These are phyloP conservation scores for Physocephala rufipes DNA, from an alignment of 2,888 invertebrate species.

Conservation along the genomic window DNA sequence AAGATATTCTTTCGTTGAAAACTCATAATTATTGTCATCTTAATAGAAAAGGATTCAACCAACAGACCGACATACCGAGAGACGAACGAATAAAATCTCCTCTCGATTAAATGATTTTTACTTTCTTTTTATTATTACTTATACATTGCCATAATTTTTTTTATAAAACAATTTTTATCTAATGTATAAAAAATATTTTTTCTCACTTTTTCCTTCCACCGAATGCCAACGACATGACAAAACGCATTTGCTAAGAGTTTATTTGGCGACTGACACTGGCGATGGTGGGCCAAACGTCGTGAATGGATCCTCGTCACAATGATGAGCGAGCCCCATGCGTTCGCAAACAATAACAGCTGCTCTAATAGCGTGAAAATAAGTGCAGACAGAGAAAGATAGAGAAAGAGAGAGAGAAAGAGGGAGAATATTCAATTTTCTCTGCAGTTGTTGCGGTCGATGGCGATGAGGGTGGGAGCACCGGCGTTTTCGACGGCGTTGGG, in stretches of 20 bases:
- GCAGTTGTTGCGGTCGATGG: too few species aligned
- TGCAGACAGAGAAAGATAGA: too few species aligned
- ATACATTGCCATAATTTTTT: not conserved
- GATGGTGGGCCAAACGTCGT: slow-evolving; percentile 8
- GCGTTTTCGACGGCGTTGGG: too few species aligned
- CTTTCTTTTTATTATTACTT: too few species aligned
- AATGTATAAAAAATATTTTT: not conserved
- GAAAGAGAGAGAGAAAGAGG: too few species aligned
- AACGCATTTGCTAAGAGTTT: slow-evolving; percentile 32
- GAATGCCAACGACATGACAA: not conserved
- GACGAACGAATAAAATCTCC: too few species aligned
- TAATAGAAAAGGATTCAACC: too few species aligned
- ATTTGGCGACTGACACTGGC: slow-evolving; percentile 33
- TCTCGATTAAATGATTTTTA: not conserved
- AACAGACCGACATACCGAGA: too few species aligned
- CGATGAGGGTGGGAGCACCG: too few species aligned
- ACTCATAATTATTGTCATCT: too few species aligned
- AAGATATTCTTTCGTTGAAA: too few species aligned
- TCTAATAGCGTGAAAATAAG: not conserved
- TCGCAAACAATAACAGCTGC: slow-evolving; percentile 9
- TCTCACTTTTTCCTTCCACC: not conserved
- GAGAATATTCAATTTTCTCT: slow-evolving; percentile 32
- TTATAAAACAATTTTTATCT: not conserved
- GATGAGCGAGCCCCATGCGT: slow-evolving; percentile 20
- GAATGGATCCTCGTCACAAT: slow-evolving; percentile 24